Percentiles rank a stretch among this genome's conserved stretches.
Evolutionary conservation across 2,797 vertebrate species (phyloP).

Genomic region (Discoglossus pictus): DNA sequence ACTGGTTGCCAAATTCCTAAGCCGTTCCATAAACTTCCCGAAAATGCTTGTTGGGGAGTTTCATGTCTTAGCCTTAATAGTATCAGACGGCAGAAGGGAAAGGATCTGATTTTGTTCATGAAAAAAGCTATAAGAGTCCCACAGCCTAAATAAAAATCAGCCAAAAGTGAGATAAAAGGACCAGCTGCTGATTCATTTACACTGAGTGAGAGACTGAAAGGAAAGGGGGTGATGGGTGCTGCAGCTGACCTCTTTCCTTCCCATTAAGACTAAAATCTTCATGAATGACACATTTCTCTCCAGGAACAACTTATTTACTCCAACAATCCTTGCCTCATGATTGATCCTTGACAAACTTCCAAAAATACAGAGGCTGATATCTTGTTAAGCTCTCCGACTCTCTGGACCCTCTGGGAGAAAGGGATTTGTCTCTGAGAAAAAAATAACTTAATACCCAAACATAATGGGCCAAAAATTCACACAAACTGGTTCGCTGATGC

Average conservation of each 20-base stretch:
- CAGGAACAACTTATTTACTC: not conserved
- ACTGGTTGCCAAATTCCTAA: constrained; percentile 55
- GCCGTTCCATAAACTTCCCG: constrained; percentile 53
- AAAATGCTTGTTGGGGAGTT: constrained; percentile 42
- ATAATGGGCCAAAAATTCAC: no score
- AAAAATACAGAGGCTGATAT: not conserved
- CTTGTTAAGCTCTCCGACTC: not conserved
- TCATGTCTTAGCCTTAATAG: constrained; percentile 43
- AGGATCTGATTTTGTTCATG: constrained; percentile 37
- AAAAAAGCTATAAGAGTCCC: constrained; percentile 23
- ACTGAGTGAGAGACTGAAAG: constrained; percentile 6
- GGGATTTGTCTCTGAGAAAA: not conserved
- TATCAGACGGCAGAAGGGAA: constrained; percentile 17
- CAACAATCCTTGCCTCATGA: not conserved
- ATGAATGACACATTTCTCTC: constrained; percentile 3
- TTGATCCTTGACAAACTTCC: constrained; percentile 4
- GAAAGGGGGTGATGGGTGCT: constrained; percentile 5
- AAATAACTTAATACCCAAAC: no score
- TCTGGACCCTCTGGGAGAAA: not conserved
- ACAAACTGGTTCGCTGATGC: no score
- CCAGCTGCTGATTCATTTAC: constrained; percentile 40
- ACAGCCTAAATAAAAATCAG: constrained; percentile 7
- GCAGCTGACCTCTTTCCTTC: constrained; percentile 2
- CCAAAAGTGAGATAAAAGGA: constrained; percentile 15
- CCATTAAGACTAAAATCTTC: constrained; percentile 2